A percentile compares a stretch with the other conserved stretches of the same genome.
Conservation (phyloP, 2,113 vertebrate species). For the Lepidothrix coronata region DNA sequence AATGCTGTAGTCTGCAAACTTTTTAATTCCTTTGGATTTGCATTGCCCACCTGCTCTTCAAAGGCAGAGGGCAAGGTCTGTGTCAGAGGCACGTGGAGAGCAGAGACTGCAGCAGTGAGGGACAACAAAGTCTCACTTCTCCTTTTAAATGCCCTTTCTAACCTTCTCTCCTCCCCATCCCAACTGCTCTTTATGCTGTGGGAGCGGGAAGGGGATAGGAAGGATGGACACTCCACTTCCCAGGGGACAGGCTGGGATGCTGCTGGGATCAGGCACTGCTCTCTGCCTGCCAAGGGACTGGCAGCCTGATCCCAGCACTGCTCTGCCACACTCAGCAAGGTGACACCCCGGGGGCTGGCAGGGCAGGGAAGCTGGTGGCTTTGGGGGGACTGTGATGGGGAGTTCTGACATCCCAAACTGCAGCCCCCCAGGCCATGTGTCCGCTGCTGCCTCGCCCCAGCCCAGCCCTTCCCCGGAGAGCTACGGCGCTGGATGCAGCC, state of each 20-base stretch:
- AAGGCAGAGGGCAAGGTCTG: neutral
- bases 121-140: neutral
- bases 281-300: neutral
- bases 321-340: neutral
- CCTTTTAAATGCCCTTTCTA: neutral
- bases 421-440: neutral
- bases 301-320: neutral
- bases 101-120: neutral
- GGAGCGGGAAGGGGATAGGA: neutral
- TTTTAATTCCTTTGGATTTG: constrained; percentile 6
- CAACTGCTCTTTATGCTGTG: neutral
- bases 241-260: neutral
- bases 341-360: neutral
- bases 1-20: constrained; percentile 4
- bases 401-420: neutral
- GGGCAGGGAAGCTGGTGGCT: neutral
- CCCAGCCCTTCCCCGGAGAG: neutral
- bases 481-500: fast-evolving
- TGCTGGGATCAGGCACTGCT: neutral
- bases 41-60: neutral
- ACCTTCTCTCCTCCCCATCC: neutral
- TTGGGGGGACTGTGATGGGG: fast-evolving
- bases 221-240: neutral
- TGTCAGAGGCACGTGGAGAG: neutral
- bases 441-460: neutral